Evolutionary conservation across 2,797 vertebrate genomes (phyloP), one percentile per base, ranked within the genome.

Genomic region (Carapus acus): DNA sequence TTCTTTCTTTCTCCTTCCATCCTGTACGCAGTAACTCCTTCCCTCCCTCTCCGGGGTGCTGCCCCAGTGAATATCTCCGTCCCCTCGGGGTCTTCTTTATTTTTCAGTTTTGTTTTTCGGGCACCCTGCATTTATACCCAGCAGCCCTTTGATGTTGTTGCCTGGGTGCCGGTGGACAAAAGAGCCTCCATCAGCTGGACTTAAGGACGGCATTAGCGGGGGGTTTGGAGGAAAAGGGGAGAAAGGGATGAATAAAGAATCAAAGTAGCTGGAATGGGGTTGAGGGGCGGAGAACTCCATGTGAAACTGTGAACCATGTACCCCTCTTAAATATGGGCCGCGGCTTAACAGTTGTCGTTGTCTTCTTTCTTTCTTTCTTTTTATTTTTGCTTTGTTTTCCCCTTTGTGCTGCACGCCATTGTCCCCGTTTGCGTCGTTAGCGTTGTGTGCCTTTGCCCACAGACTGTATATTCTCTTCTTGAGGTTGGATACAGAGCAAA

Each of bases 101-200:
- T 77, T 85, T 76, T 77, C 54, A 58, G 70, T 82, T 83, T 72
- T 66, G 78, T 83, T 86, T 83, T 81, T 77, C 56, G 59, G 73
- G 36, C 71, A 62, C 77, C 82, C 73, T 67, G 81, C 88, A 80
- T 86, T 83, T 83, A 89, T 87, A 87, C 81, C 83, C 85, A 69
- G 60, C 68, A 73, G 77, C 74, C 76, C 92, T 94, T 94, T 94
- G 91, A 93, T 89, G 92, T 91, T 84, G 86, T 89, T 94, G 91
- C 92, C 91, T 84, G 88, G 90, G 90, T 86, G 86, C 83, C 83
- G 83, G 79, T 79, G 86, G 89, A 93, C 90, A 91, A 91, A 91
- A 70, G 83, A 82, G 67, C 69, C 75, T 78, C 81, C 83, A 84
- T 86, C 83, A 83, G 85, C 80, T 83, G 82, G 82, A 87, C 81